A percentile compares a stretch with the other conserved stretches of the same genome.
Conservation (phyloP, 2,797 vertebrate species). For the Pseudochirops corinnae region DNA sequence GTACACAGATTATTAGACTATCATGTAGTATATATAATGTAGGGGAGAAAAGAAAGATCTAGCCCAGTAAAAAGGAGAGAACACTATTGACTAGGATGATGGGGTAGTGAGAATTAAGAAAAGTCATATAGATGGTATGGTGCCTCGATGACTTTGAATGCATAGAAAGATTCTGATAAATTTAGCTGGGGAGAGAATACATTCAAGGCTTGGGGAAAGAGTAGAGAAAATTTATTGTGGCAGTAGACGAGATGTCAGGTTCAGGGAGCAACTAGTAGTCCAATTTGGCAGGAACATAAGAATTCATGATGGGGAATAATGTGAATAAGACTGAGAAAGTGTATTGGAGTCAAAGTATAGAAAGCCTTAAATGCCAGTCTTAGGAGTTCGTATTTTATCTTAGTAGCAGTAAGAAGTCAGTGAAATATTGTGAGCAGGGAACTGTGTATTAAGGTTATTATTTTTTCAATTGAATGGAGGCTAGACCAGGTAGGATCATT, state of each 20-base stretch:
- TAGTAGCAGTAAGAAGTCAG: neutral
- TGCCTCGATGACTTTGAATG: neutral
- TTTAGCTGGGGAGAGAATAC: neutral
- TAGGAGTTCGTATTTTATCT: neutral
- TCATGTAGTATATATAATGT: neutral
- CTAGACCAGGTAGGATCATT: too few relatives aligned
- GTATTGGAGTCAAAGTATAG: neutral
- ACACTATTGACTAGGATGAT: neutral
- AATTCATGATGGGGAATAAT: neutral
- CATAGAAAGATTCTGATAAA: neutral
- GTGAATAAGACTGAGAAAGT: neutral
- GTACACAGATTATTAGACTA: neutral
- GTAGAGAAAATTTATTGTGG: neutral
- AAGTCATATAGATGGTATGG: neutral
- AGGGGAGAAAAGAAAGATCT: neutral
- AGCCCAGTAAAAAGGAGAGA: neutral
- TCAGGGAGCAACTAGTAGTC: neutral
- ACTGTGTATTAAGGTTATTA: neutral
- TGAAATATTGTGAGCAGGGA: neutral
- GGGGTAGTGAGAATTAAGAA: neutral
- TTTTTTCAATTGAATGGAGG: too few relatives aligned
- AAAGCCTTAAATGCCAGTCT: neutral
- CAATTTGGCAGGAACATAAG: neutral
- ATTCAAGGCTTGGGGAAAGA: neutral
- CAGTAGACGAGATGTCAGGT: neutral